A percentile compares a stretch with the other conserved stretches of the same genome.
These are phyloP conservation scores for Eupithecia vulgata DNA, from an alignment of 2,888 invertebrate genomes.

Conservation along the genomic window DNA sequence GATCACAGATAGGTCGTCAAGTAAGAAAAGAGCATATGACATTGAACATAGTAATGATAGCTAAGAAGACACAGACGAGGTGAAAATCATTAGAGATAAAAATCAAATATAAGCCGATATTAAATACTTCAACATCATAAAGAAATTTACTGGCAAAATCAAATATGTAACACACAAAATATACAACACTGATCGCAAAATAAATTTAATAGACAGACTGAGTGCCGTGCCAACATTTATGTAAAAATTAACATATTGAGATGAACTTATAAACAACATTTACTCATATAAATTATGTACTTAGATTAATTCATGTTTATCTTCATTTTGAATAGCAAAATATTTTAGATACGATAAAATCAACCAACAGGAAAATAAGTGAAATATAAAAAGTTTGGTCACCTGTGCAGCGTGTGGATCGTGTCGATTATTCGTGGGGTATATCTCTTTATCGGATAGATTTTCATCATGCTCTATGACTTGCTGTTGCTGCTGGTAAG, in stretches of 20 bases:
- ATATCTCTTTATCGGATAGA: slow-evolving; percentile 94
- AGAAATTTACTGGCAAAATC: slow-evolving; percentile 71
- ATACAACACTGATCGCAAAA: slow-evolving; percentile 81
- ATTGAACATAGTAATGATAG: slow-evolving; percentile 77
- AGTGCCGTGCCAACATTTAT: slow-evolving; percentile 72
- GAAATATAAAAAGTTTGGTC: slow-evolving; percentile 63
- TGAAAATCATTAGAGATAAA: slow-evolving; percentile 69
- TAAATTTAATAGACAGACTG: slow-evolving; percentile 66
- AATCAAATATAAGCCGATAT: slow-evolving; percentile 73
- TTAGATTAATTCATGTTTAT: slow-evolving; percentile 28
- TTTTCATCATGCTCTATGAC: slow-evolving; percentile 94
- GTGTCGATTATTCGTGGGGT: slow-evolving; percentile 83
- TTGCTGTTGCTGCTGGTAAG: slow-evolving; percentile 82
- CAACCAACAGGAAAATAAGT: slow-evolving; percentile 36
- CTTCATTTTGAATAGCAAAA: slow-evolving; percentile 28
- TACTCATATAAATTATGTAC: slow-evolving; percentile 17
- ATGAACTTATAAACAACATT: slow-evolving; percentile 31
- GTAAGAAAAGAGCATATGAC: slow-evolving; percentile 78
- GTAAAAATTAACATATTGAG: slow-evolving; percentile 33
- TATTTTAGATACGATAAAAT: slow-evolving; percentile 30
- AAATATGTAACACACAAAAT: slow-evolving; percentile 76
- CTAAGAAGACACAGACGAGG: slow-evolving; percentile 80
- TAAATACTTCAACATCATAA: slow-evolving; percentile 69
- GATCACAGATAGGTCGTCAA: slow-evolving; percentile 62
- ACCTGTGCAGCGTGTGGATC: slow-evolving; percentile 85